Base-by-base conservation (phyloP, 2,797 vertebrate genomes). In the Phoeniculus purpureus region DNA sequence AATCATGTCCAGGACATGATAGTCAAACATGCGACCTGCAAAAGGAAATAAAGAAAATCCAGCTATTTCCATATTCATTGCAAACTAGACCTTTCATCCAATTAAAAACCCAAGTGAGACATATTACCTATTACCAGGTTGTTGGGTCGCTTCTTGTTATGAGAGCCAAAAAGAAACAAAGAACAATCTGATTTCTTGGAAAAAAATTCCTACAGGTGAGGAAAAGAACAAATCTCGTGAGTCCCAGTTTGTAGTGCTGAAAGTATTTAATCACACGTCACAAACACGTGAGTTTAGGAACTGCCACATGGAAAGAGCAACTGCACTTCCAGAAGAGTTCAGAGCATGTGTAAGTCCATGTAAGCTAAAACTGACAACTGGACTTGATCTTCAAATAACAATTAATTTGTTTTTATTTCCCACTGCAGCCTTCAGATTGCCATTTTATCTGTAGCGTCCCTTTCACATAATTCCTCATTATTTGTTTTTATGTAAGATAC, bases 61-160 rank as follows among this genome's bases (percentile, higher is more conserved):
- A 82, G 26, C 8, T 70, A 37, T 22, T 71, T 29, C 71, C 65
- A 32, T 55, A 71, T 15, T 27, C 17, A 27, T 4, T 80, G 47
- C 58, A 93, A 90, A 68, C 45, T 10, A n/a, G 21, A 50, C 2
- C 3, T 66, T 52, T 23, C n/a, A 75, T 15, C 17, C 27, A 20
- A 56, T 81, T 50, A 55, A 75, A 85, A 92, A 20, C 7, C 23
- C 65, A 84, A 60, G 15, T 12, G 52, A 86, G n/a, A 66, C 18
- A 70, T 31, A n/a, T 85, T 98, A 99, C 99, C 99, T 96, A 99
- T 98, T 85, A 99, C 97, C 34, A 99, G 92, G 92, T 99, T 99
- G 96, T 99, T 98, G 62, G 99, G 99, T 16, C 99, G 96, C 96
- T 99, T 99, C 98, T 99, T 99, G 97, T 99, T 99, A 97, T 99